These are phyloP conservation scores for Clistopyga incitator DNA, from an alignment of 2,888 invertebrate species.

Conservation along the genomic window DNA sequence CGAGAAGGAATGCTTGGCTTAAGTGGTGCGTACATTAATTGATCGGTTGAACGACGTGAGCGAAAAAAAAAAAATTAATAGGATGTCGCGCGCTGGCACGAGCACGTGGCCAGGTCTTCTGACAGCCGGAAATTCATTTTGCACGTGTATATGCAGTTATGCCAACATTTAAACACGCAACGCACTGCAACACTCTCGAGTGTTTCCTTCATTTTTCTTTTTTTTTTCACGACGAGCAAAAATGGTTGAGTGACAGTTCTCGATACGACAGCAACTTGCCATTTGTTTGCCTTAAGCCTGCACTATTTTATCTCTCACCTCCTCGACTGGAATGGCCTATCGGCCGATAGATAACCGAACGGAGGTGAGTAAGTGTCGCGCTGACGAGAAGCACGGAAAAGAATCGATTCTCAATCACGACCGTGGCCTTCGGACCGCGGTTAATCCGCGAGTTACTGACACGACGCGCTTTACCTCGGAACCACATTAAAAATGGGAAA, in stretches of 20 bases:
- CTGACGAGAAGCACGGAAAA: constrained; percentile 4
- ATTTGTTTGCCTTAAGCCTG: constrained; percentile 26
- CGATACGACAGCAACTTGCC: constrained; percentile 38
- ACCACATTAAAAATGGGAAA: background rate
- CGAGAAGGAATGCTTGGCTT: constrained; percentile 13
- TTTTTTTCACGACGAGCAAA: constrained; percentile 54
- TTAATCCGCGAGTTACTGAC: constrained; percentile 13
- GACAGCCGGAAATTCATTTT: constrained; percentile 30
- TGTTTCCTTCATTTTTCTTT: constrained; percentile 11
- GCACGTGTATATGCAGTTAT: constrained; percentile 1
- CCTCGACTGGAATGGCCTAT: constrained; percentile 47
- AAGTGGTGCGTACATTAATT: constrained; percentile 25
- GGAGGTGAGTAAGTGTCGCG: constrained; percentile 4
- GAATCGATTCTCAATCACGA: constrained; percentile 69
- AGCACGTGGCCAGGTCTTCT: constrained; percentile 9
- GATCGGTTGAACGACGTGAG: constrained; percentile 9
- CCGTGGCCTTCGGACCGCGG: constrained; percentile 67
- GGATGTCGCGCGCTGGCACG: background rate
- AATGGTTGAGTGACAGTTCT: constrained; percentile 56
- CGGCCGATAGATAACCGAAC: constrained; percentile 54
- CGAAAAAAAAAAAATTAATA: constrained; percentile 16
- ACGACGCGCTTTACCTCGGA: background rate
- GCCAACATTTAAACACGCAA: background rate
- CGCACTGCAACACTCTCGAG: background rate
- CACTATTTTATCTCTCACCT: constrained; percentile 62